Evolutionary conservation across 2,113 vertebrate genomes (phyloP), one percentile per base, ranked within the genome.

Genomic region (Terrapene triunguis): DNA sequence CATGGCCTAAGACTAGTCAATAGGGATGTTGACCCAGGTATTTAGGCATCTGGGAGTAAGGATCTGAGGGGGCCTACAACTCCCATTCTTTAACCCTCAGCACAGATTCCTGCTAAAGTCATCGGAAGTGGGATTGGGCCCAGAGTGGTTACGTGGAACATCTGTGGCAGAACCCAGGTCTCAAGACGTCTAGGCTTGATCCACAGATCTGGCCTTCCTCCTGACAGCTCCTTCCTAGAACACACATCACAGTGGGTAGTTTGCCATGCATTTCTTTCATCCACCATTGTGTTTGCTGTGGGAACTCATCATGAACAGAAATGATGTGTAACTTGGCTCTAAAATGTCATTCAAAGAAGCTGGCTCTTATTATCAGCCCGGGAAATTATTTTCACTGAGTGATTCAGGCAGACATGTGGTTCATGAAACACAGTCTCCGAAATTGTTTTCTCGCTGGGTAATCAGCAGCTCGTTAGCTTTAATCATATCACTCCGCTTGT

Each of bases 401-500:
- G 51, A 81, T 35, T 50, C 35, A 51, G 29, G 13, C 9, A 54
- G 74, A 78, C 74, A 27, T 78, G 74, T 47, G 35, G 25, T 59
- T 53, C 47, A 24, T n/a, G 53, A 50, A 62, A 42, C 57, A 24
- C 57, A 10, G 54, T 85, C 76, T 25, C 74, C 38, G 16, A 44
- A 83, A 88, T 78, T 51, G 78, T 84, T 53, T 78, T 47, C 65
- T 87, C 9, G 4, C 80, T 8, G 53, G 44, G 65, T 44, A 59
- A 88, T 59, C 35, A 35, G 80, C 9, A 53, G 90, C 69, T 92
- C 48, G n/a, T 92, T 92, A 92, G 19, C 48, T 59, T 51, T 21
- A 88, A 92, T 92, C 85, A 92, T 24, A 87, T 92, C 90, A 92
- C 29, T 19, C 4, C 6, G 9, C 80, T 92, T 92, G 90, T 84